Evolutionary conservation across 30 jellyfish, hydroid and myxozoan genomes (phyloP), one percentile per base, ranked within the genome.

Genomic region (Aurelia sp.): DNA sequence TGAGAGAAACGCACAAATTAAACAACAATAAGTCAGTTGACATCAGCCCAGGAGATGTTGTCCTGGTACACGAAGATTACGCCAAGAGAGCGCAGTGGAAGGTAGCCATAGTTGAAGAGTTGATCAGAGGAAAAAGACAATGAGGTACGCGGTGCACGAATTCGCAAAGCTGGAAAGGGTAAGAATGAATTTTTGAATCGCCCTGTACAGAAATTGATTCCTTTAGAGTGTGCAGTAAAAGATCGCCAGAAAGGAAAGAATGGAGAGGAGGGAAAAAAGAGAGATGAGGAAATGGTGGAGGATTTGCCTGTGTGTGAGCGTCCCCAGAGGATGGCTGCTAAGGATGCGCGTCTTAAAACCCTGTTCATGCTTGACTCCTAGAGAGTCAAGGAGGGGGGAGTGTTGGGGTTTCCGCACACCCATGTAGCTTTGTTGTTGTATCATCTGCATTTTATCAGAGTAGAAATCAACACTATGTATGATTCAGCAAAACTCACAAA

Each of bases 311-410:
- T 8, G 51, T 8, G 51, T 8, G 10, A 40, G 51, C 51, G 80
- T 17, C 82, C 85, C 18, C 71, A 40, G 52, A 62, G 92, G 66
- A 85, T 85, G 22, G 86, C 92, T 5, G 78, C 78, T 47, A 70
- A 30, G 86, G 92, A 82, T 19, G 85, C 86, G 38, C 40, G 78
- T 78, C 72, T 85, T 63, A 68, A 70, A 71, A 47, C 86, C 67
- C 72, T 47, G 72, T 17, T 82, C 35, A 67, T 82, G 92, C 92
- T 82, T 82, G 86, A 82, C 92, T 70, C 92, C 44, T 8, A 51
- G 35, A 30, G 67, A 50, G 85, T 82, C 92, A 82, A 82, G 92
- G 92, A 68, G 92, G 85, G 86, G 85, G 84, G 92, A 69, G 92
- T 82, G 86, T 69, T 38, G 67, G 67, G 7, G 40, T 21, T 20